Evolutionary conservation across 2,113 vertebrate genomes (phyloP), one percentile per base, ranked within the genome.

Genomic region (Nibea coibor): DNA sequence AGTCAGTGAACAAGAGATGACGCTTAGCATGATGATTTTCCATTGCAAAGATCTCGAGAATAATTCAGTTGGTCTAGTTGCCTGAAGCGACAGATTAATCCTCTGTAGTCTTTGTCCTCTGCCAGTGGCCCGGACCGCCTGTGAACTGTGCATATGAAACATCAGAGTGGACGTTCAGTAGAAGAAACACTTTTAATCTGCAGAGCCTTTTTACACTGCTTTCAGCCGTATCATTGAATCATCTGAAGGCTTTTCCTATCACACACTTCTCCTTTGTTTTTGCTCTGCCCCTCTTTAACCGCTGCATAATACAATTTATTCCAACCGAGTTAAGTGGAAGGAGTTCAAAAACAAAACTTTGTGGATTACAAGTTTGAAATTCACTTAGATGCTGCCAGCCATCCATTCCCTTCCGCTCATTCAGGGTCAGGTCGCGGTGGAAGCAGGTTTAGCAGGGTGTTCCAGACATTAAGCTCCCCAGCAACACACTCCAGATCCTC

Each of bases 61-160:
- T 85, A 81, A 85, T 87, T 86, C 76, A 66, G 57, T 70, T 61
- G 50, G n/a, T 80, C 20, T 45, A 26, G 70, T 47, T 72, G 79
- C 87, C 77, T 54, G 71, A 80, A 83, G 85, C 80, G 63, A 87
- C 68, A 80, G 59, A 84, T 81, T 79, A 28, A 76, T 84, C 50
- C 62, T 83, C 81, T 58, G 57, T 47, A 69, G 74, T 64, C 26
- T 82, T 79, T 75, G 81, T 88, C 75, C 58, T 62, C 54, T 56
- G 56, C 48, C 43, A 20, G 42, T 62, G 78, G 70, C 66, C 69
- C 16, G 7, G 45, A 31, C 16, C 16, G 48, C 50, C 59, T 81
- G 69, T 85, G 71, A 79, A 76, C 67, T 56, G 28, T 24, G 42
- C 58, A 57, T 31, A 51, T 47, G 14, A 51, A 83, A 79, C 61